Evolutionary conservation across 2,888 invertebrate genomes (phyloP).

Genomic region (Saturnia japonica): DNA sequence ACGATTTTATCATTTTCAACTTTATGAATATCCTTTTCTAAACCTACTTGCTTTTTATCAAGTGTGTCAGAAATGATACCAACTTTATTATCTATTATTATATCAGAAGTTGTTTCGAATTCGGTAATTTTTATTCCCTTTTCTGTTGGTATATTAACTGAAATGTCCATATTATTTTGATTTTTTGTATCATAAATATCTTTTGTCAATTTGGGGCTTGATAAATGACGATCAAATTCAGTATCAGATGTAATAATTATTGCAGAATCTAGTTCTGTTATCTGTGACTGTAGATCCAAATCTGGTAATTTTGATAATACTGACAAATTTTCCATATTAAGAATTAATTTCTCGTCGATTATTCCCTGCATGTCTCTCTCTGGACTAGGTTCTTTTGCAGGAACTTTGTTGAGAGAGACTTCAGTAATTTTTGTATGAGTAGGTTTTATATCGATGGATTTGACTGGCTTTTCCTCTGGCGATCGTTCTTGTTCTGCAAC

Average conservation of each 20-base stretch:
- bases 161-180: not conserved
- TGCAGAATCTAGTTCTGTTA: not conserved
- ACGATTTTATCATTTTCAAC: constrained; percentile 28
- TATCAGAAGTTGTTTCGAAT: constrained; percentile 21
- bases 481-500: not conserved
- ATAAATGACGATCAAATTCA: constrained; percentile 1
- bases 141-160: constrained; percentile 6
- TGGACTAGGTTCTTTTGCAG: constrained; percentile 28
- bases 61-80: constrained; percentile 61
- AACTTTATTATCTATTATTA: constrained; percentile 28
- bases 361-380: constrained; percentile 17
- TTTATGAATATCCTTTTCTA: constrained; percentile 55
- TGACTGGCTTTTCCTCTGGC: not conserved
- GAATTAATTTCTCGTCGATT: not conserved
- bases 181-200: not conserved
- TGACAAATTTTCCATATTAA: not conserved
- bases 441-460: constrained; percentile 23
- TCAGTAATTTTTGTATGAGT: constrained; percentile 22
- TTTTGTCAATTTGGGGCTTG: not conserved
- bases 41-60: constrained; percentile 69
- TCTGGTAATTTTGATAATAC: not conserved
- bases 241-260: not conserved
- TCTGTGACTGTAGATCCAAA: not conserved
- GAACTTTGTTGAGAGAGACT: constrained; percentile 21
- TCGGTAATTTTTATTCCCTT: constrained; percentile 21